Base-by-base conservation (phyloP, 2,797 vertebrate species). In the Poeciliopsis paucimaculata region DNA sequence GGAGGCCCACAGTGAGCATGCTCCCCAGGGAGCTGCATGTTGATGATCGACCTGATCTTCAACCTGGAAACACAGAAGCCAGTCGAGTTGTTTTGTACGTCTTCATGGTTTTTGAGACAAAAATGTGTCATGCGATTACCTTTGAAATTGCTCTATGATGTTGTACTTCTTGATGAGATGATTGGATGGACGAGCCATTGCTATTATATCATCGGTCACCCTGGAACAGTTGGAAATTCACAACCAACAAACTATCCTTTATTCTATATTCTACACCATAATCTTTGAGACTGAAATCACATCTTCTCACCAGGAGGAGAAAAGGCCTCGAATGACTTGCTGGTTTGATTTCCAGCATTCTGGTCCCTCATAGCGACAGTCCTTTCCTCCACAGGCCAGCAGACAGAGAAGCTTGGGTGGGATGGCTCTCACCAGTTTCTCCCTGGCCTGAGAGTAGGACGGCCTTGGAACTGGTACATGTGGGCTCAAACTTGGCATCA, bases 321-420 rank as follows among this genome's bases (percentile, higher is more conserved):
- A 97, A 79, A 97, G 66, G 11, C 96, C 96, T 70, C 92, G 89
- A 72, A 97, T 91, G 47, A 93, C 94, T 92, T 97, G 96, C 23
- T 97, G 96, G 79, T 92, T 95, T 36, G 87, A 53, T 74, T 91
- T 95, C 96, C 96, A 97, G 85, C 91, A 94, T 34, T 91, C 93
- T 0, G 96, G 96, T 77, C 95, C 95, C 82, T 97, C 96, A 71
- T 96, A 97, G 77, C 95, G 95, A 76, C 96, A 97, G 80, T 96
- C 95, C 39, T 85, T 88, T 41, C 96, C 96, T 60, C 96, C 95
- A 72, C 96, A 97, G 77, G 93, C 94, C 85, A 97, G 89, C 77
- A 96, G 91, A 82, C 96, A 97, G 84, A 97, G 96, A 34, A 96
- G 89, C 70, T 92, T 95, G 39, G 95, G 94, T 43, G 96, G 96